phyloP scores from a whole-genome alignment of 2,888 invertebrate genomes.

The Drosophila kuntzei region DNA sequence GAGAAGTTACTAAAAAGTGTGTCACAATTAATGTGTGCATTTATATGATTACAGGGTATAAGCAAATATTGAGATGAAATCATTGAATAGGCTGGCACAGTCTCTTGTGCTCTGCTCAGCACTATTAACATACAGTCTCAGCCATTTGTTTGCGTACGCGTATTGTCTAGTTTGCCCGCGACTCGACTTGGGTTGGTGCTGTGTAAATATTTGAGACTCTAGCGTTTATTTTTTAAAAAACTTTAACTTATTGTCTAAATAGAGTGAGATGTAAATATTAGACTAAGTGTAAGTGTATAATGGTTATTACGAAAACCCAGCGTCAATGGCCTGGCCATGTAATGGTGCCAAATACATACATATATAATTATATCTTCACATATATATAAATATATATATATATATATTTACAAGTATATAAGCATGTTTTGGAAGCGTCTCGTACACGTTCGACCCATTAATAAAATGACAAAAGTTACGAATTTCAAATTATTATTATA shows the following conservation, averaged over 20 bases:
- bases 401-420: conserved; percentile 22
- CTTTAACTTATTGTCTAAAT: conserved; percentile 73
- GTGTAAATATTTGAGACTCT: conserved; percentile 64
- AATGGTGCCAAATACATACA: conserved; percentile 20
- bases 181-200: conserved; percentile 39
- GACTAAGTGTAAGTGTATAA: conserved; percentile 43
- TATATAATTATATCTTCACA: not conserved
- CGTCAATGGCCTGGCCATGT: conserved; percentile 58
- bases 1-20: not conserved
- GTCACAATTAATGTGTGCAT: not conserved
- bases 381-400: conserved; percentile 1
- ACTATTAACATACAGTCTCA: conserved; percentile 40
- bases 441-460: conserved; percentile 77
- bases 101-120: not conserved
- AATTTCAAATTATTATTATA: conserved; percentile 80
- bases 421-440: conserved; percentile 31
- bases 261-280: conserved; percentile 69
- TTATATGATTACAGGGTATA: conserved; percentile 21
- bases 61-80: conserved; percentile 50
- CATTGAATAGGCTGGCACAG: conserved; percentile 34
- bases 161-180: conserved; percentile 57
- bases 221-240: conserved; percentile 49
- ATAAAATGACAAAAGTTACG: conserved; percentile 81
- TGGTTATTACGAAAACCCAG: conserved; percentile 48
- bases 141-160: conserved; percentile 52